These are phyloP conservation scores for Oceanodroma tethys DNA, from an alignment of 2,113 vertebrate species.

Conservation along the genomic window DNA sequence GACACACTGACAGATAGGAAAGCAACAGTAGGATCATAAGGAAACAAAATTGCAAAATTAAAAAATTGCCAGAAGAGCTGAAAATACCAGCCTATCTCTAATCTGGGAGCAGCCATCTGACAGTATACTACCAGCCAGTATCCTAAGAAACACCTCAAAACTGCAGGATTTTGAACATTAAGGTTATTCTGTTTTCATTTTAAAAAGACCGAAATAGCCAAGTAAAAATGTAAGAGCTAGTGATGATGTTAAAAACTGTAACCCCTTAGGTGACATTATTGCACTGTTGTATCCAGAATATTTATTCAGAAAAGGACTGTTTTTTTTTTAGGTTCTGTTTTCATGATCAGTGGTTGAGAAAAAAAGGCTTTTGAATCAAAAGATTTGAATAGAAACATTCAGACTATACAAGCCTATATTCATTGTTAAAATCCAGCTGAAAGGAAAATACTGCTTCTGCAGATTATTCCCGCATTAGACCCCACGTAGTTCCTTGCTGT, in stretches of 20 bases:
- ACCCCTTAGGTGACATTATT: neutral
- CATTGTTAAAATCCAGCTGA: neutral
- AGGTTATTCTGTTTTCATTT: neutral
- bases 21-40: neutral
- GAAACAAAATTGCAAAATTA: neutral
- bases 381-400: neutral
- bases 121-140: neutral
- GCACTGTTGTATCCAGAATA: neutral
- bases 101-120: neutral
- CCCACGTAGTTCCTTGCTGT: neutral
- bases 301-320: neutral
- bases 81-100: neutral
- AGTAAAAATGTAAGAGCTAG: neutral
- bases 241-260: neutral
- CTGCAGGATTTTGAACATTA: neutral
- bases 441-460: constrained; percentile 37
- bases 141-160: neutral
- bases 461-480: neutral
- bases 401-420: neutral
- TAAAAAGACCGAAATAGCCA: neutral
- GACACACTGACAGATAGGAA: neutral
- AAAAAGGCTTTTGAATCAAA: neutral
- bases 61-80: neutral
- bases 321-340: neutral
- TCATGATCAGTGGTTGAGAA: neutral